Base-by-base conservation (phyloP, 35 echinoderm and acorn worm species). In the Holothuria glaberrima region DNA sequence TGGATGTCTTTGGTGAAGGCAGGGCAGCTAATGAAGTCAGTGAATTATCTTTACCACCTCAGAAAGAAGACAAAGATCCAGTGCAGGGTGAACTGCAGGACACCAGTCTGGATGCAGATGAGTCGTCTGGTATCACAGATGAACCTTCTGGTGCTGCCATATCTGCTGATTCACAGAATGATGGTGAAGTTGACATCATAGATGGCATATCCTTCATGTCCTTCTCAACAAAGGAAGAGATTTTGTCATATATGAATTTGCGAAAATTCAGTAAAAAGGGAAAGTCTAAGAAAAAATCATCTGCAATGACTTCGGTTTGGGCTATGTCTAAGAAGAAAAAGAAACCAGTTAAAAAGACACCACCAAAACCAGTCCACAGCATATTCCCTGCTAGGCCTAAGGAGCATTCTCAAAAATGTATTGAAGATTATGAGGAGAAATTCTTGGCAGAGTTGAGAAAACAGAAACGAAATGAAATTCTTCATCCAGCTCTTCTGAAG, bases 151-250 rank as follows among this genome's bases (percentile, higher is more conserved):
- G 25, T 26, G 66, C 7, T 20, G 19, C 9, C 3, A 9, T 25
- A 26, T 4, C 1, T 69, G 66, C 24, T 69, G 66, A 33, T 69
- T 26, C 31, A 69, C 9, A 69, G 16, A 12, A 84, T 48, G 80
- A 60, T 29, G 57, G 28, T 0, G 89, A 91, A 26, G 48, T 58
- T 70, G 88, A 94, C 33, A 41, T 74, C 14, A 83, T 94, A 56
- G 88, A 90, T 85, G 88, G 86, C 33, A 67, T 94, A 14, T 71
- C 92, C 34, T 94, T 94, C 24, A 30, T 94, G 57, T 86, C 92
- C 62, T 94, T 94, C 41, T 34, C 69, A 46, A 59, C 67, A 30
- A 94, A 70, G 72, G 88, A 94, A 44, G 88, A 90, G 19, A 52
- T 94, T 19, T 24, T 78, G 19, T 28, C 80, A 25, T 90, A 70